These are phyloP conservation scores for Danionella cerebrum DNA, from an alignment of 2,113 vertebrate genomes.

Conservation along the genomic window DNA sequence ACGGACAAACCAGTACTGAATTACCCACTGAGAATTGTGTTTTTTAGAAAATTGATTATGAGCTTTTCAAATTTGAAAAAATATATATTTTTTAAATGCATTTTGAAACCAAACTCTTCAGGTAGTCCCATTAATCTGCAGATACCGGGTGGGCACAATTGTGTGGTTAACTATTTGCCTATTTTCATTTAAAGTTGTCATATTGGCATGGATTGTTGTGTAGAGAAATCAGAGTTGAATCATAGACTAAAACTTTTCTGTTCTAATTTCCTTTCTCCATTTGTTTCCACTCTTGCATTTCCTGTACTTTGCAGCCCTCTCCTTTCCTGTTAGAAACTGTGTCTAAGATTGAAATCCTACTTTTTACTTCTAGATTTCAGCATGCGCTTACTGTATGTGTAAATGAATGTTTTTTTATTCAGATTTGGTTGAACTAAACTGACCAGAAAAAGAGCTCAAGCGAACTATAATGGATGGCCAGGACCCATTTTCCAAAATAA, in stretches of 20 bases:
- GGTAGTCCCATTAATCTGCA: no score
- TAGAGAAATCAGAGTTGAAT: conserved; percentile 1
- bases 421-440: no score
- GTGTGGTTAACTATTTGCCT: no score
- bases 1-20: no score
- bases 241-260: neutral
- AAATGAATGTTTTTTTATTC: neutral
- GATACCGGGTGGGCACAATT: no score
- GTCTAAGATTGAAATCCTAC: neutral
- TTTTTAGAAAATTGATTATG: no score
- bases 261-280: conserved; percentile 5
- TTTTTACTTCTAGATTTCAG: neutral
- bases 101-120: no score
- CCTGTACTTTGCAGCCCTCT: conserved; percentile 11
- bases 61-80: no score
- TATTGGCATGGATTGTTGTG: neutral
- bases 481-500: conserved; percentile 28
- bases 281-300: conserved; percentile 18
- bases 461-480: neutral
- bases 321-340: conserved; percentile 7
- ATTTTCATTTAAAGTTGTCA: no score
- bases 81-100: no score
- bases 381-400: neutral
- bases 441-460: conserved; percentile 17
- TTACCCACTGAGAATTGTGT: no score